phyloP scores from a whole-genome alignment of 2,113 vertebrate genomes.

The Cyanoderma ruficeps region DNA sequence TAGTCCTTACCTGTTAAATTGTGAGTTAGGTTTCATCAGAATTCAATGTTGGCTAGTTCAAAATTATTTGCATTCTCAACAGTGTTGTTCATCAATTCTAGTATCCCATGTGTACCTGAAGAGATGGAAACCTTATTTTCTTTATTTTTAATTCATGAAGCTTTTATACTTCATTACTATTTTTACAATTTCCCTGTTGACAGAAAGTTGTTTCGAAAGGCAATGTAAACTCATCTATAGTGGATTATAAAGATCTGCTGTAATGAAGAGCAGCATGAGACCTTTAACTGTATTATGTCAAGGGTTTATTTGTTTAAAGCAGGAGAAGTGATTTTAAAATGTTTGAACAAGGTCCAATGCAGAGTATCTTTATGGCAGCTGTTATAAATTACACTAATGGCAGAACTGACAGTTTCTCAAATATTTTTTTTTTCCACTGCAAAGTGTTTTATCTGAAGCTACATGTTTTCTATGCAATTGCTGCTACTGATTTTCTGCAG shows the following conservation, averaged over 20 bases:
- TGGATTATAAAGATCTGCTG: neutral
- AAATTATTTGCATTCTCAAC: neutral
- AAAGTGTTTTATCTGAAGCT: neutral
- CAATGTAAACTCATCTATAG: neutral
- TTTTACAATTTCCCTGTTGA: neutral
- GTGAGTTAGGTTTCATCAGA: neutral
- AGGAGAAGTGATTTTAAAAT: constrained; percentile 34
- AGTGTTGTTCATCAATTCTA: neutral
- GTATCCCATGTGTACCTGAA: neutral
- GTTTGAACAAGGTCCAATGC: constrained; percentile 3
- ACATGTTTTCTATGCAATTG: neutral
- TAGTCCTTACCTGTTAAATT: neutral
- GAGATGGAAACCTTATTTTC: neutral
- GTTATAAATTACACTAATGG: constrained; percentile 16
- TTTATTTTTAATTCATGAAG: neutral
- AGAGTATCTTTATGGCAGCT: neutral
- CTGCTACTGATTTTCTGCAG: neutral
- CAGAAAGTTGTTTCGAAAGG: neutral
- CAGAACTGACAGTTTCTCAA: neutral
- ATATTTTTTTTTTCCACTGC: neutral
- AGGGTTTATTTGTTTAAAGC: constrained; percentile 2
- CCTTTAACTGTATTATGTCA: neutral
- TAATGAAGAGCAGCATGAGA: neutral
- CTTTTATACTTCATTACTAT: neutral
- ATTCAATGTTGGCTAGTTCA: neutral